phyloP scores from a whole-genome alignment of 2,797 vertebrate genomes.

The Ctenosaura bakeri region DNA sequence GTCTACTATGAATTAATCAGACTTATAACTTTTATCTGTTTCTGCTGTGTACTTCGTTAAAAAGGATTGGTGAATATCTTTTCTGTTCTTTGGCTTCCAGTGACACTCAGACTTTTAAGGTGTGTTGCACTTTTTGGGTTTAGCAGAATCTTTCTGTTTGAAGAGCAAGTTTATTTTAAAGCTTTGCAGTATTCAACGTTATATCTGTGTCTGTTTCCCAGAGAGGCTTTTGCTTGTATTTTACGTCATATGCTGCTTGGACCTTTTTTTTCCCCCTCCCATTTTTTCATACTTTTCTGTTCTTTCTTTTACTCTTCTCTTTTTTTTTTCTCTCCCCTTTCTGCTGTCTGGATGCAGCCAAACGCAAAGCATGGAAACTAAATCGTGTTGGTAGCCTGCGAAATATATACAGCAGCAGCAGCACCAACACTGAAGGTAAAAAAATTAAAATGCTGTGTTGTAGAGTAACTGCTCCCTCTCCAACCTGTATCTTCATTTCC shows the following conservation, averaged over 20 bases:
- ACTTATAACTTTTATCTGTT: slow-evolving; percentile 24
- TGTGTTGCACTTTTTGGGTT: neutral
- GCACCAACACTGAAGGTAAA: slow-evolving; percentile 90
- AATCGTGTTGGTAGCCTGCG: slow-evolving; percentile 93
- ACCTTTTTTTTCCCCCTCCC: slow-evolving; percentile 76
- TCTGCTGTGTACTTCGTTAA: slow-evolving; percentile 14
- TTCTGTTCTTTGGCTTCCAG: slow-evolving; percentile 22
- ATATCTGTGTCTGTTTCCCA: slow-evolving; percentile 31
- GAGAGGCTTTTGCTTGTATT: slow-evolving; percentile 58
- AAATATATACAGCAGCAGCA: slow-evolving; percentile 91
- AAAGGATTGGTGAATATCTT: slow-evolving; percentile 17
- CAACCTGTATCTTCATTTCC: slow-evolving; percentile 31
- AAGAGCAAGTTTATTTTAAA: neutral
- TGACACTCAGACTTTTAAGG: slow-evolving; percentile 51
- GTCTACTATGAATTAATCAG: neutral
- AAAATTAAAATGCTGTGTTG: slow-evolving; percentile 65
- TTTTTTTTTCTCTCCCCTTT: slow-evolving; percentile 72
- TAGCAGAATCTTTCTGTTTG: slow-evolving; percentile 9
- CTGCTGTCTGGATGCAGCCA: slow-evolving; percentile 91
- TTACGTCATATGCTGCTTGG: slow-evolving; percentile 75
- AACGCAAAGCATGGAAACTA: slow-evolving; percentile 94
- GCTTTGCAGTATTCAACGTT: neutral
- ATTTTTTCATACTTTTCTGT: slow-evolving; percentile 59
- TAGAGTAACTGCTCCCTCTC: slow-evolving; percentile 52
- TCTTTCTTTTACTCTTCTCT: slow-evolving; percentile 75